A percentile compares a stretch with the other conserved stretches of the same genome.
These are phyloP conservation scores for Conus ventricosus DNA, from an alignment of 1,140 invertebrate species.

Conservation along the genomic window DNA sequence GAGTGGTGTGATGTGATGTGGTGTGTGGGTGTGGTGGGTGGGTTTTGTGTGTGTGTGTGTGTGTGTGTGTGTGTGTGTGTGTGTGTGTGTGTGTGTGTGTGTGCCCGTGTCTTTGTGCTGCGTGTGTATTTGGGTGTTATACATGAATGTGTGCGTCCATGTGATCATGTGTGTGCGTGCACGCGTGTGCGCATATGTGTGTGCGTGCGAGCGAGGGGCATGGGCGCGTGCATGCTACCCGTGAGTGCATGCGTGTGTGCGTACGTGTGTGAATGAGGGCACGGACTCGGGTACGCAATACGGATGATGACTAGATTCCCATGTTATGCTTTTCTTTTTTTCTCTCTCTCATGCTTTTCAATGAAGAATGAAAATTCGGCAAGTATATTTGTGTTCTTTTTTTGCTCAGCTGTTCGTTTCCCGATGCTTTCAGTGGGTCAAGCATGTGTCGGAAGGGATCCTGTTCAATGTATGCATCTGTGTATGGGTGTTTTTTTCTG, in stretches of 20 bases:
- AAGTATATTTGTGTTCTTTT: background rate
- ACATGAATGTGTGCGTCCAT: background rate
- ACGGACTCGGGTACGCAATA: background rate
- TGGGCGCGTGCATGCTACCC: background rate
- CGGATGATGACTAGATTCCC: too few relatives aligned
- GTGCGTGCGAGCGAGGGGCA: background rate
- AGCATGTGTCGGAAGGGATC: too few relatives aligned
- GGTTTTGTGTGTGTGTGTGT: too few relatives aligned
- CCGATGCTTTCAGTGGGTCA: background rate
- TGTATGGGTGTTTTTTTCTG: too few relatives aligned
- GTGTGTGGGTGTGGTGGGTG: background rate
- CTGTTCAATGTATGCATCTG: too few relatives aligned
- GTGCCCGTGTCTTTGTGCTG: background rate
- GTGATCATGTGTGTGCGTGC: background rate
- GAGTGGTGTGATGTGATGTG: too few relatives aligned
- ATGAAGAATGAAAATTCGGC: too few relatives aligned
- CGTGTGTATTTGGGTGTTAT: background rate
- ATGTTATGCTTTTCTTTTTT: too few relatives aligned
- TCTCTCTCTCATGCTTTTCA: too few relatives aligned
- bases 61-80: too few relatives aligned
- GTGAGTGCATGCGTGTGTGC: background rate
- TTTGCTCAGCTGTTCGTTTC: background rate
- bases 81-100: background rate
- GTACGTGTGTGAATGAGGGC: background rate
- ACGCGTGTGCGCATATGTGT: background rate